Base-by-base conservation (phyloP, 2,888 invertebrate genomes). In the Omphaloscelis lunosa region DNA sequence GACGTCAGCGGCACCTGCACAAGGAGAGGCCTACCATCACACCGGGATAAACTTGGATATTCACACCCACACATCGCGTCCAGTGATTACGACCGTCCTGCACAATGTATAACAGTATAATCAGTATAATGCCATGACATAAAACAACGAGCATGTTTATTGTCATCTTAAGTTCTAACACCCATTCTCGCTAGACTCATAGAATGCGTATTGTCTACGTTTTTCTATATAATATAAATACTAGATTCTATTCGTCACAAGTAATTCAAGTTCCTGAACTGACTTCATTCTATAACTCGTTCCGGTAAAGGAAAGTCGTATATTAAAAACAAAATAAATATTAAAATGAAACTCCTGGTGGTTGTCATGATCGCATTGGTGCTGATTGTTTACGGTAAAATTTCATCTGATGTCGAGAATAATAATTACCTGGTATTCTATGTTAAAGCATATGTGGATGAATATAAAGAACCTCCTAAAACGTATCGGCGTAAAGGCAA, bases 131-230 rank as follows among this genome's bases (percentile, higher is more conserved):
- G 58, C 7, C 4, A 51, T 51, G 20, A 23, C 6, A 51, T 29
- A 29, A 27, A 61, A 61, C 45, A 15, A 6, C 20, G 8, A 34
- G 34, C 1, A 79, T 79, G 69, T 29, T 41, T 7, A 59, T 79
- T 61, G 71, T 70, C 20, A 41, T 41, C 17, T n/a, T n/a, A 11
- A 53, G 48, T 58, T 45, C 20, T 70, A 48, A 56, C 12, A 65
- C 2, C 1, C 39, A 81, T 78, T 78, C 48, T 15, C 8, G 15
- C 1, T 23, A 53, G 27, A 29, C 39, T 4, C 17, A 41, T 51
- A 58, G 29, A 75, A 78, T 82, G 48, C 34, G 9, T 58, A 82
- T 78, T 78, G 78, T 78, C 27, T 48, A 48, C 17, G 17, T 29
- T 51, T 75, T 23, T 48, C 7, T 34, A 27, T 51, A 0, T 20